A percentile compares a stretch with the other conserved stretches of the same genome.
Conservation (phyloP, 2,888 invertebrate species). For the Noctuana brunneofusca region DNA sequence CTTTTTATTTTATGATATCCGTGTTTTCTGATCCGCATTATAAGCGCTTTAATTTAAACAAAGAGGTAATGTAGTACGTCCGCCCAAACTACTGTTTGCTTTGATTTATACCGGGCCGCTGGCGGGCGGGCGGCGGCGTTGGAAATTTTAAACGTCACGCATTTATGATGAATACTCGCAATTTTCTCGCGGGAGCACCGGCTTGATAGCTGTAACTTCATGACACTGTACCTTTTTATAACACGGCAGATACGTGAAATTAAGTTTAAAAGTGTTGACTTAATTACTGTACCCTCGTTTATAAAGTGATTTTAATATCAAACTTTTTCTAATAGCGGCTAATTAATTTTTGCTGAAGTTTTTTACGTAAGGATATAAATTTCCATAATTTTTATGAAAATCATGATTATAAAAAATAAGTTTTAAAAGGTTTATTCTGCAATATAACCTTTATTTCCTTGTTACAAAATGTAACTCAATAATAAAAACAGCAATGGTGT, state of each 20-base stretch:
- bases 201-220: constrained; percentile 60
- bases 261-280: constrained; percentile 36
- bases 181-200: constrained; percentile 72
- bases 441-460: no score
- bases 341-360: not conserved
- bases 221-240: constrained; percentile 49
- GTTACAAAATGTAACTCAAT: not conserved
- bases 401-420: not conserved
- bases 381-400: no score
- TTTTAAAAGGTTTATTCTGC: no score
- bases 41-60: constrained; percentile 42
- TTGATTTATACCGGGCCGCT: constrained; percentile 69
- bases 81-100: constrained; percentile 67
- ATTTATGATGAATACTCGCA: constrained; percentile 79
- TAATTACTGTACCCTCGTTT: constrained; percentile 9
- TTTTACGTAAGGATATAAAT: no score
- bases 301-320: constrained; percentile 1
- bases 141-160: constrained; percentile 80
- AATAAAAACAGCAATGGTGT: not conserved
- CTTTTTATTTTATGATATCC: not conserved
- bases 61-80: constrained; percentile 50
- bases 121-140: constrained; percentile 55
- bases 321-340: not conserved
- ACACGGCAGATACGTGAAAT: constrained; percentile 38
- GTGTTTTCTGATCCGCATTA: constrained; percentile 13